phyloP scores from a whole-genome alignment of 64 coral and sea anemone species.

The Montipora efflorescens region DNA sequence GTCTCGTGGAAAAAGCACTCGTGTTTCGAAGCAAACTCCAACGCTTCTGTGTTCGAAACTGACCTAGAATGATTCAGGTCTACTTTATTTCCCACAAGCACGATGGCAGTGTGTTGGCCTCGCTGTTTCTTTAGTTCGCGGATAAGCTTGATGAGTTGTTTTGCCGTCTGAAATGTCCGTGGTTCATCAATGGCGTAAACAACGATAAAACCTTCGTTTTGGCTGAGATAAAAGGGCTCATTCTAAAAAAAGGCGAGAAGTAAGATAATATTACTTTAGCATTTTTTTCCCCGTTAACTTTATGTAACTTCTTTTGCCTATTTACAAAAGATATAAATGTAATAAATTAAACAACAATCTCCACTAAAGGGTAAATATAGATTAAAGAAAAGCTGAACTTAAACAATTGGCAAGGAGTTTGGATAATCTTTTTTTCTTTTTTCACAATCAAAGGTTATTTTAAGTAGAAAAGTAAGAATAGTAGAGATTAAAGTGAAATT shows the following conservation, averaged over 20 bases:
- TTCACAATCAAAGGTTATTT: no score
- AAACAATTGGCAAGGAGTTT: no score
- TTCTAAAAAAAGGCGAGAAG: conserved; percentile 43
- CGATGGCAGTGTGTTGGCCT: conserved; percentile 66
- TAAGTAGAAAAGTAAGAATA: no score
- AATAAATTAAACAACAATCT: no score
- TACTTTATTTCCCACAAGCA: conserved; percentile 87
- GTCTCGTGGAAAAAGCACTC: conserved; percentile 89
- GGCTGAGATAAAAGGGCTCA: conserved; percentile 86
- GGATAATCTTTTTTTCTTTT: no score
- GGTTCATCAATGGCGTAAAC: conserved; percentile 85
- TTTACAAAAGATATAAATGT: no score
- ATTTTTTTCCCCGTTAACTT: no score
- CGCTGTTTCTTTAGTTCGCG: conserved; percentile 92
- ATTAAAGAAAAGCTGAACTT: no score
- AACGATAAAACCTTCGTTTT: conserved; percentile 90
- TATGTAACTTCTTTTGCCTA: no score
- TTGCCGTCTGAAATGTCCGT: conserved; percentile 85
- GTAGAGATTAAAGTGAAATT: no score
- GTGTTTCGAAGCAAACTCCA: conserved; percentile 81
- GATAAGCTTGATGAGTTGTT: conserved; percentile 86
- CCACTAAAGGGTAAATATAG: no score
- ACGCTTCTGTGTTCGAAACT: conserved; percentile 68
- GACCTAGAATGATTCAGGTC: conserved; percentile 82
- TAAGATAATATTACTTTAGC: no score